Base-by-base conservation (phyloP, 2,797 vertebrate species). In the Paramormyrops hopkinsi region DNA sequence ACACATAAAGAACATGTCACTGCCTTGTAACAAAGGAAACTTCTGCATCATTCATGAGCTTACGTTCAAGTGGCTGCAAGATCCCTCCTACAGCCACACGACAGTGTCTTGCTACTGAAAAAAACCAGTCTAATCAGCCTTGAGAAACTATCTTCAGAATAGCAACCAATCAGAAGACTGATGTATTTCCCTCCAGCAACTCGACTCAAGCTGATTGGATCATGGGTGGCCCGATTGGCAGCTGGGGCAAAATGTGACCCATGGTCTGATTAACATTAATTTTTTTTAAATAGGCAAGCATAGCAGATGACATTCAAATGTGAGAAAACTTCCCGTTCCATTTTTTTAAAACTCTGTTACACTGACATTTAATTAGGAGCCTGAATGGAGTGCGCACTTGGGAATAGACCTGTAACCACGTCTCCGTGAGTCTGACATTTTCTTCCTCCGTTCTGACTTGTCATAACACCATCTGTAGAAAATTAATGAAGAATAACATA, bases 281-380 rank as follows among this genome's bases (percentile, higher is more conserved):
- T 89, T 59, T 82, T 90, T 91, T 83, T 92, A 91, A 92, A 92
- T 89, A 87, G 91, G 89, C 91, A 92, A 90, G 91, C 93, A 91
- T 93, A 94, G 94, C 93, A 91, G 92, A 92, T 95, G 94, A 94
- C 94, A 96, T 96, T 95, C 94, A 93, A 92, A 93, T 92, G 82
- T 91, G 62, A 93, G 92, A 92, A 92, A 93, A 44, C 14, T 59
- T 46, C 59, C 62, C 51, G 3, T 44, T 37, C 33, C 73, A 29
- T 19, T 54, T 19, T 76, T 62, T 76, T 29, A 0, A 19, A 65
- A 62, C 25, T 88, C 59, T 88, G 89, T 91, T 90, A 91, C 89
- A 88, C 94, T 96, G 96, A 96, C 96, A 96, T 96, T 96, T 96
- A 96, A 96, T 96, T 96, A 96, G 94, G 90, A 90, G 92, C 92